Percentiles rank a stretch among this genome's conserved stretches.
These are phyloP conservation scores for Rhopilema esculentum DNA, from an alignment of 30 jellyfish, hydroid and myxozoan species.

Conservation along the genomic window DNA sequence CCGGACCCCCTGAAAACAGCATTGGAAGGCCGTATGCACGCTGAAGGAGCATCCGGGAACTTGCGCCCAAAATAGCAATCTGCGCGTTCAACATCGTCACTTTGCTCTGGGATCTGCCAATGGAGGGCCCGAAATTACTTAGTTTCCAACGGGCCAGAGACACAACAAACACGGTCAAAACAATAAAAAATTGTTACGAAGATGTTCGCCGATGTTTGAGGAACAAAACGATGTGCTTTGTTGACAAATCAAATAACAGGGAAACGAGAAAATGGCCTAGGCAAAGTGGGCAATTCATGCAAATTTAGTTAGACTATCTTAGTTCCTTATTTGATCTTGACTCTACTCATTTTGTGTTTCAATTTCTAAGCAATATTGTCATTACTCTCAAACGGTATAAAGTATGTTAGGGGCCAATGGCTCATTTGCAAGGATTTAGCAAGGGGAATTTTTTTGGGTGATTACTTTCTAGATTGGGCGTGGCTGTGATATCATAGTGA, in stretches of 20 bases:
- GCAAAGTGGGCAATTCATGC: too few species aligned
- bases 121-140: conserved; percentile 15
- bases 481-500: too few species aligned
- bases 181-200: conserved; percentile 7
- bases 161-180: not conserved
- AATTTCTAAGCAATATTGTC: too few species aligned
- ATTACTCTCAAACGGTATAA: too few species aligned
- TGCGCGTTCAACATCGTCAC: not conserved
- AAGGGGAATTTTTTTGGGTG: too few species aligned
- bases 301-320: too few species aligned
- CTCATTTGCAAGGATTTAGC: too few species aligned
- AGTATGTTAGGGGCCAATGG: too few species aligned
- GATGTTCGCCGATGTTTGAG: conserved; percentile 14
- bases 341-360: too few species aligned
- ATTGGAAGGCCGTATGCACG: conserved; percentile 3
- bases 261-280: too few species aligned
- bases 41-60: conserved; percentile 39
- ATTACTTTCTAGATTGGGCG: too few species aligned
- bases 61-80: conserved; percentile 21
- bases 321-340: too few species aligned
- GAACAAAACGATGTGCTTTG: not conserved
- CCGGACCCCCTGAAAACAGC: conserved; percentile 27
- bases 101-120: conserved; percentile 11
- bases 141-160: conserved; percentile 6
- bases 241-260: not conserved